Conservation (phyloP, 1,140 invertebrate species). For the Mercenaria mercenaria region DNA sequence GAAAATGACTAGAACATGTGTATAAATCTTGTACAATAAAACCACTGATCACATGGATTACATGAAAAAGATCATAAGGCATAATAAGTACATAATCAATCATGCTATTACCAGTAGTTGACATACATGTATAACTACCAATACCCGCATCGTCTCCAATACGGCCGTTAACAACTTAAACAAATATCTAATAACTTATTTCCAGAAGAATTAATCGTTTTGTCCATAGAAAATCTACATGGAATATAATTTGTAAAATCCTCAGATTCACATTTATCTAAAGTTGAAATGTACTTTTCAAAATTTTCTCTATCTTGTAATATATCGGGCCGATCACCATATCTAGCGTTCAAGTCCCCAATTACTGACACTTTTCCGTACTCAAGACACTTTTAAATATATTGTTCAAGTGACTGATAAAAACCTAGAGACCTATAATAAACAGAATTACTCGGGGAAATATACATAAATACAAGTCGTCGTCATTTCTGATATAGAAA, state of each 20-base stretch:
- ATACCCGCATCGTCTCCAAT: background rate
- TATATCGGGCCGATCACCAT: background rate
- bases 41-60: background rate
- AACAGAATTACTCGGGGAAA: background rate
- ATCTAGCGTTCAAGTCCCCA: conserved; percentile 15
- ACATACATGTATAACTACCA: background rate
- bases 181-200: background rate
- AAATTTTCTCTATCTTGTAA: background rate
- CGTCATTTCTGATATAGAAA: background rate
- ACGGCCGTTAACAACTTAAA: background rate
- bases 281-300: conserved; percentile 5
- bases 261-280: background rate
- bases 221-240: conserved; percentile 8
- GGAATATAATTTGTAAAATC: background rate
- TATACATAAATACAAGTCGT: background rate
- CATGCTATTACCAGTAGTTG: background rate
- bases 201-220: background rate
- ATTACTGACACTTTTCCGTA: background rate
- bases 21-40: conserved; percentile 7
- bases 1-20: background rate
- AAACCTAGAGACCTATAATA: background rate
- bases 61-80: background rate
- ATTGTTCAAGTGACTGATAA: background rate
- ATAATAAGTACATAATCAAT: conserved; percentile 28
- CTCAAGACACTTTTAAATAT: background rate